A percentile compares a stretch with the other conserved stretches of the same genome.
Evolutionary conservation across 2,888 invertebrate genomes (phyloP).

Genomic region (Drosophila ezoana): DNA sequence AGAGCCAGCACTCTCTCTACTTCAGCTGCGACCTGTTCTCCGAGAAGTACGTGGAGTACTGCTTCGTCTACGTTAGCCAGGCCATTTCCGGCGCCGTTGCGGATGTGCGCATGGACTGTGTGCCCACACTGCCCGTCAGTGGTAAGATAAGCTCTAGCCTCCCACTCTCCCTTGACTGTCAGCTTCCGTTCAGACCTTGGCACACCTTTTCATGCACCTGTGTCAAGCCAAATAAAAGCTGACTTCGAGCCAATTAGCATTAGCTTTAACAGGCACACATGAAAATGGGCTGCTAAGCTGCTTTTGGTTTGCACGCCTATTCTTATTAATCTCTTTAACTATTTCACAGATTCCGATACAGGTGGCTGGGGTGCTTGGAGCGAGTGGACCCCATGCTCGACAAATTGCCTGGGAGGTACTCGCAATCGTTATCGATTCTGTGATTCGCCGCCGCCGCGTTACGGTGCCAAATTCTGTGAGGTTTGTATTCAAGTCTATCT

Average conservation of each 20-base stretch:
- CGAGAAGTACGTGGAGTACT: constrained; percentile 93
- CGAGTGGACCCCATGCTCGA: constrained; percentile 93
- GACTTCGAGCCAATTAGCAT: too few species aligned
- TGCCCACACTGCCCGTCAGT: constrained; percentile 92
- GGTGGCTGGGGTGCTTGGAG: constrained; percentile 93
- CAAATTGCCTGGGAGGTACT: constrained; percentile 91
- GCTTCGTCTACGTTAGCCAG: constrained; percentile 94
- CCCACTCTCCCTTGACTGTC: too few species aligned
- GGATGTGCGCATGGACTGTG: constrained; percentile 93
- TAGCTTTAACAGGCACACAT: too few species aligned
- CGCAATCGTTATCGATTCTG: constrained; percentile 94
- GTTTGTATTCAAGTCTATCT: constrained; percentile 84
- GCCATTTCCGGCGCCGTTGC: constrained; percentile 94
- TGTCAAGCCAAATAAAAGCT: too few species aligned
- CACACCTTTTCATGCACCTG: too few species aligned
- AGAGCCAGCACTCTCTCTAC: constrained; percentile 90
- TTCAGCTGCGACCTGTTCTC: constrained; percentile 94
- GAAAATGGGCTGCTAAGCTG: background rate
- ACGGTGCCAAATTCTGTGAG: constrained; percentile 95
- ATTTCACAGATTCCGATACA: constrained; percentile 89
- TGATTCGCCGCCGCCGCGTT: constrained; percentile 94
- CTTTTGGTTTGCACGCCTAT: constrained; percentile 6
- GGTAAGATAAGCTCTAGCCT: constrained; percentile 86
- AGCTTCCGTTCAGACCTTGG: too few species aligned
- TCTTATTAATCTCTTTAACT: constrained; percentile 22